Conservation (phyloP, 2,113 vertebrate genomes). For the Rhynchopsitta pachyrhyncha region DNA sequence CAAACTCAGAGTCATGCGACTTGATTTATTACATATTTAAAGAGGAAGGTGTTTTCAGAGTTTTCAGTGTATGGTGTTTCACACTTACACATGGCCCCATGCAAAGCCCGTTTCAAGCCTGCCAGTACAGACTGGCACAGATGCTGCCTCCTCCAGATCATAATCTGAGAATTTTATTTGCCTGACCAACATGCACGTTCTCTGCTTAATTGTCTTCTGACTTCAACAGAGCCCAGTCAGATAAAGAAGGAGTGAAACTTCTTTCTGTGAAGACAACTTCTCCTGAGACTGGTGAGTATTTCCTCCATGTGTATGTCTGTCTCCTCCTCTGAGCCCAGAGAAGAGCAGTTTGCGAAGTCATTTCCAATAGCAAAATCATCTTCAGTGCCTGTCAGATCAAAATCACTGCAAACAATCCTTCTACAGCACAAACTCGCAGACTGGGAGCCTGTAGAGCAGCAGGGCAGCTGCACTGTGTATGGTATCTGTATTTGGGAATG, state of each 20-base stretch:
- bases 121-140: background rate
- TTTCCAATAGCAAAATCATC: background rate
- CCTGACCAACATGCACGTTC: background rate
- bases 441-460: background rate
- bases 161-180: background rate
- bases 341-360: background rate
- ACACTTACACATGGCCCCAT: background rate
- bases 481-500: background rate
- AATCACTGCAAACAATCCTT: background rate
- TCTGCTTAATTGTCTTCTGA: slow-evolving; percentile 1
- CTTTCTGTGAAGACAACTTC: slow-evolving; percentile 80
- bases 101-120: background rate
- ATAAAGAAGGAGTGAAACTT: slow-evolving; percentile 82
- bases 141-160: background rate
- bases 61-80: background rate
- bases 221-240: slow-evolving; percentile 69
- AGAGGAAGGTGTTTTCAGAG: background rate
- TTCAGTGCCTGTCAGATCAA: background rate
- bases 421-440: background rate
- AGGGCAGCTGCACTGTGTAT: background rate
- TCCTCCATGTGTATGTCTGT: background rate
- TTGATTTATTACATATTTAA: background rate
- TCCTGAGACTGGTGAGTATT: slow-evolving; percentile 74
- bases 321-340: background rate
- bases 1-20: background rate